Conservation (phyloP, 1,140 invertebrate species). For the Panagrolaimus sp. region DNA sequence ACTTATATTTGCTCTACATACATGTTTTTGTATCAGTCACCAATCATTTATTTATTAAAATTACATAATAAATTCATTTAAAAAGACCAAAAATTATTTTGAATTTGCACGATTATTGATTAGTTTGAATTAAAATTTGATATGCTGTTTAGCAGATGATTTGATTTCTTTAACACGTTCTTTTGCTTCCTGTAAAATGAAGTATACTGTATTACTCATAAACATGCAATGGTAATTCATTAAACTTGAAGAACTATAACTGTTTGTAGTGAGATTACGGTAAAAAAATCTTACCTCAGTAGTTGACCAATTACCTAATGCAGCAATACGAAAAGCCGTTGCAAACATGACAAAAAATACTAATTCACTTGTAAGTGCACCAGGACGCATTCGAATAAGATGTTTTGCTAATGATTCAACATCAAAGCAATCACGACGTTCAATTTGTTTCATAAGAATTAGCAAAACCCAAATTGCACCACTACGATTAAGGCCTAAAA, state of each 20-base stretch:
- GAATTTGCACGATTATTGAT: too few species aligned
- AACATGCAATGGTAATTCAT: too few species aligned
- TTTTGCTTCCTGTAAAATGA: conserved; percentile 10
- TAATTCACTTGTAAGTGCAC: conserved; percentile 3
- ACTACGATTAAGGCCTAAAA: conserved; percentile 5
- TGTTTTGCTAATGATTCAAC: conserved; percentile 61
- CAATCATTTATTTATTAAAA: too few species aligned
- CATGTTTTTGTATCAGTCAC: too few species aligned
- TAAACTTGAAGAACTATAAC: too few species aligned
- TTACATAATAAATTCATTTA: too few species aligned
- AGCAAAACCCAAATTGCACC: conserved; percentile 13
- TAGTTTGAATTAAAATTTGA: too few species aligned
- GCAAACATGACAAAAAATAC: conserved; percentile 8
- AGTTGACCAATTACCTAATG: neutral
- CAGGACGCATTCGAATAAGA: neutral
- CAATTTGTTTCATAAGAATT: conserved; percentile 19
- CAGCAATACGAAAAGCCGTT: conserved; percentile 12
- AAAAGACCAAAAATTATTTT: too few species aligned
- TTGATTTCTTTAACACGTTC: conserved; percentile 4
- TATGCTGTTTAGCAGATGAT: neutral
- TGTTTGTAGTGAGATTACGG: too few species aligned
- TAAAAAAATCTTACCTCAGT: neutral
- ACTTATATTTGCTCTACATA: too few species aligned
- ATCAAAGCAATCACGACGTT: conserved; percentile 15
- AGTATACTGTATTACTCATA: too few species aligned